Evolutionary conservation across 1,140 invertebrate species (phyloP).

Genomic region (Camponotus floridanus): DNA sequence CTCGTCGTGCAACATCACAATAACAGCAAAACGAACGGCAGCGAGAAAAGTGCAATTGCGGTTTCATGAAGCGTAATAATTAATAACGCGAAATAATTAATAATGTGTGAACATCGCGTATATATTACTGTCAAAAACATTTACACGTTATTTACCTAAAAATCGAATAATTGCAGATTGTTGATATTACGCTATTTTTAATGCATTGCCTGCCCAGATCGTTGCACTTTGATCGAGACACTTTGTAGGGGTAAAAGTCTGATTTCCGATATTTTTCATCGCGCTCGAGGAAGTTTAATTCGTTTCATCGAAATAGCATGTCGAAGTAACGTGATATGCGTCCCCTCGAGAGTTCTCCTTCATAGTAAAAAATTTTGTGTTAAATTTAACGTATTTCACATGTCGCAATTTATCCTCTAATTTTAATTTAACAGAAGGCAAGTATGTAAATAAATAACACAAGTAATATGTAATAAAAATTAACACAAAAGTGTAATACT

Average conservation of each 20-base stretch:
- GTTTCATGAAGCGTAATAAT: no score
- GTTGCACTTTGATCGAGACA: background rate
- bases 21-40: no score
- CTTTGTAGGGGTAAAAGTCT: background rate
- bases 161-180: background rate
- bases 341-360: background rate
- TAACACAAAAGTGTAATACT: no score
- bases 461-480: no score
- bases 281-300: background rate
- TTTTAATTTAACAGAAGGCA: no score
- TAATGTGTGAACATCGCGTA: background rate
- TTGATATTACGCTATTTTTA: background rate
- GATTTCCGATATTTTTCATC: background rate
- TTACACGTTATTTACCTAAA: background rate
- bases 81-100: no score
- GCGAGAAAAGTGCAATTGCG: no score
- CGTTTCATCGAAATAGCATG: background rate
- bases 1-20: slow-evolving; percentile 1
- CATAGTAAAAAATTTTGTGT: no score
- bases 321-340: background rate
- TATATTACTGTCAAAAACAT: background rate
- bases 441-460: no score
- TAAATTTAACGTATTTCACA: no score
- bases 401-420: no score
- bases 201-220: background rate